These are phyloP conservation scores for Dysmachus trigonus DNA, from an alignment of 2,888 invertebrate genomes.

Conservation along the genomic window DNA sequence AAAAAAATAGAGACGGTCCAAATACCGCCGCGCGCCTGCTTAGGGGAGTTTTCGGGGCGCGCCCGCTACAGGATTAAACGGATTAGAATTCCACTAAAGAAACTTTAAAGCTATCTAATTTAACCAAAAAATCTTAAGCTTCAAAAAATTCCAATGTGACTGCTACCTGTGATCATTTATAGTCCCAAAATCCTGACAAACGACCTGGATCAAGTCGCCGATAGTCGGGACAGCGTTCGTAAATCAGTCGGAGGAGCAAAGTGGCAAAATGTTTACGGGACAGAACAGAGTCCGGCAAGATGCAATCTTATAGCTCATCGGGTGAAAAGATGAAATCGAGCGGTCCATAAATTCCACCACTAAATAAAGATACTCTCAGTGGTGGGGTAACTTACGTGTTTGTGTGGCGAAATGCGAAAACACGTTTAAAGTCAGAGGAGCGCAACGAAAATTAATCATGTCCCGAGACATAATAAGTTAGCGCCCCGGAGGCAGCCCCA, in stretches of 20 bases:
- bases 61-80: too few relatives aligned
- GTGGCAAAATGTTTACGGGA: background rate
- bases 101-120: background rate
- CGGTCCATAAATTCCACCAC: background rate
- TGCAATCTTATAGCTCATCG: background rate
- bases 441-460: background rate
- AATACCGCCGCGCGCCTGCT: too few relatives aligned
- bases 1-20: too few relatives aligned
- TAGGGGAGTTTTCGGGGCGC: too few relatives aligned
- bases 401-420: background rate
- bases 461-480: conserved; percentile 14
- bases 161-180: background rate
- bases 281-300: background rate
- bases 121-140: background rate
- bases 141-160: background rate
- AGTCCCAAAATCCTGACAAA: background rate
- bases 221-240: background rate
- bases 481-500: conserved; percentile 9
- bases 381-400: background rate
- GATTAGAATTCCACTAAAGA: too few relatives aligned
- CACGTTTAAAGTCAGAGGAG: background rate
- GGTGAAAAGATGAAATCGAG: background rate
- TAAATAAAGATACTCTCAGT: background rate
- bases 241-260: background rate
- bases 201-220: background rate